Base-by-base conservation (phyloP, 2,797 vertebrate genomes). In the Galago senegalensis region DNA sequence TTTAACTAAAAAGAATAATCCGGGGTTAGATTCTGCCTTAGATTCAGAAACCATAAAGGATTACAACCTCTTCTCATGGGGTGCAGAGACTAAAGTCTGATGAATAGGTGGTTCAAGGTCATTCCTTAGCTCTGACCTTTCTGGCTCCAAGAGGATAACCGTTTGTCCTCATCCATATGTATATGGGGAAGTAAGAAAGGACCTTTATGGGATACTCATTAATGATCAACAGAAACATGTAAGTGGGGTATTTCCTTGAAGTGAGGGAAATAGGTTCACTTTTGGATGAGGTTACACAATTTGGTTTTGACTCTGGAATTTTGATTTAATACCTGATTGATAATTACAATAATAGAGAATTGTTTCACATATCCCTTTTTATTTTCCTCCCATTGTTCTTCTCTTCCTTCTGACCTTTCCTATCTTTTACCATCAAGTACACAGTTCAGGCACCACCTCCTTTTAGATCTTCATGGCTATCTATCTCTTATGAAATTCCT, bases 1-100 rank as follows among this genome's bases (percentile, higher is more conserved):
- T 86, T 97, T 97, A 76, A 84, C 49, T 91, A 92, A 91, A 93
- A 96, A 73, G 53, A 83, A 14, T 70, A 18, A 11, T 89, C 14
- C 17, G 46, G 1, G 34, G 5, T 76, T 92, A 43, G 25, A 31
- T 53, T 88, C 53, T 89, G 58, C 69, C 81, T 88, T 27, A 77
- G 40, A 90, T 82, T 89, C 94, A 92, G 46, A 75, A 90, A 90
- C 9, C 27, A 18, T 69, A n/a, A n/a, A 79, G 6, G 5, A 25
- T 21, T 43, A 9, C 7, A 46, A 7, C 18, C 2, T 73, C 31
- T 34, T 83, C 80, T 37, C 14, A 27, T 10, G 60, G 16, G 17
- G 7, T 61, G 20, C 29, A 18, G 40, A 31, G 12, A 61, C 0
- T 21, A 12, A 65, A 23, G 11, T 77, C 9, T 20, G 70, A 69